Percentiles rank a stretch among this genome's conserved stretches.
phyloP scores from a whole-genome alignment of 1,140 invertebrate species.

The Drosophila navojoa region DNA sequence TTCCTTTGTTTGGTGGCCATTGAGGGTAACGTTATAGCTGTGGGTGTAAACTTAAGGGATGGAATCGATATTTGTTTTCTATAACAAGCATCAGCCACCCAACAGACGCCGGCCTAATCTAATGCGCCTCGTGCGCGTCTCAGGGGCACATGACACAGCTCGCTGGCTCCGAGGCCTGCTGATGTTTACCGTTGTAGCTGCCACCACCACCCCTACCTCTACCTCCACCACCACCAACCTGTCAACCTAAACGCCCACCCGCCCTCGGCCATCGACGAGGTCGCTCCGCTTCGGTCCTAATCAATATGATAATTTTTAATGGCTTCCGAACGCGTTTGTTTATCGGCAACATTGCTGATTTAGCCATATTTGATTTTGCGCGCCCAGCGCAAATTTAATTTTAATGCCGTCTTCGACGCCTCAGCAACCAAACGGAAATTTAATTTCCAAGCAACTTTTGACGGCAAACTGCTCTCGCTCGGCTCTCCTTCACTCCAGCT shows the following conservation, averaged over 20 bases:
- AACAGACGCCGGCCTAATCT: conserved; percentile 68
- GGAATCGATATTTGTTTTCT: conserved; percentile 83
- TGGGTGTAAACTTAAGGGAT: conserved; percentile 77
- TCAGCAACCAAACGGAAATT: conserved; percentile 71
- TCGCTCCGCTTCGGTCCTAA: conserved; percentile 41
- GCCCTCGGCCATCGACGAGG: not conserved
- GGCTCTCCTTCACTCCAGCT: not conserved
- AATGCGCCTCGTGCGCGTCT: conserved; percentile 65
- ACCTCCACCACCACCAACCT: not conserved
- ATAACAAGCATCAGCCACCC: conserved; percentile 58
- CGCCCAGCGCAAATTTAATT: conserved; percentile 72
- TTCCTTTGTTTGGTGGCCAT: conserved; percentile 80
- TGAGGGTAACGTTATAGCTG: conserved; percentile 65
- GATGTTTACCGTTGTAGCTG: conserved; percentile 43
- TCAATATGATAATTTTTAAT: conserved; percentile 83
- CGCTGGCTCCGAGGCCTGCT: conserved; percentile 17
- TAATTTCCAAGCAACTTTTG: conserved; percentile 73
- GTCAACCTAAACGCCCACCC: not conserved
- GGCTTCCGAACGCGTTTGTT: conserved; percentile 78
- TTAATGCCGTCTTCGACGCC: conserved; percentile 52
- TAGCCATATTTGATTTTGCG: conserved; percentile 61
- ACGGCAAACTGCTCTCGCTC: conserved; percentile 16
- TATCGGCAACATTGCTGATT: conserved; percentile 70
- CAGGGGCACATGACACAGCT: conserved; percentile 49
- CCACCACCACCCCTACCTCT: not conserved